A percentile compares a stretch with the other conserved stretches of the same genome.
phyloP scores from a whole-genome alignment of 2,888 invertebrate species.

The Himalopsyche japonica region DNA sequence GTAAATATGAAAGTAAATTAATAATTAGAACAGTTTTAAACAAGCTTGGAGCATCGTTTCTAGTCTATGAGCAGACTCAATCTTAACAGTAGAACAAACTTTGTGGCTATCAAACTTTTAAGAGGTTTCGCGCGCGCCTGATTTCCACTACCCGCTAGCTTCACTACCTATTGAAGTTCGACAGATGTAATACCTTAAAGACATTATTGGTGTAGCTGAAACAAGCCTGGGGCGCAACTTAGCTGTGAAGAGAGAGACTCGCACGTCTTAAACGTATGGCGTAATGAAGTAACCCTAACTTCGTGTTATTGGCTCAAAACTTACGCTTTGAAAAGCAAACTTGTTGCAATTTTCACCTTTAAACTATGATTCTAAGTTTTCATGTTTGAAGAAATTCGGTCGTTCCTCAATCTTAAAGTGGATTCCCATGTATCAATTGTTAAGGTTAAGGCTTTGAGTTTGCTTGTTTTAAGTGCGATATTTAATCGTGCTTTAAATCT shows the following conservation, averaged over 20 bases:
- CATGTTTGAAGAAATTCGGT: not conserved
- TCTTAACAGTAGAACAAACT: not conserved
- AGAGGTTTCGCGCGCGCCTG: not conserved
- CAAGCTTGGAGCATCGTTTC: not conserved
- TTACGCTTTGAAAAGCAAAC: not conserved
- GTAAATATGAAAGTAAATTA: not conserved
- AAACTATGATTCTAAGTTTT: not conserved
- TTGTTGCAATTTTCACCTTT: conserved; percentile 21
- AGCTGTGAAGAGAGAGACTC: not conserved
- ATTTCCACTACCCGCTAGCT: not conserved
- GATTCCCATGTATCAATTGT: not conserved
- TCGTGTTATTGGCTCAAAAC: conserved; percentile 4
- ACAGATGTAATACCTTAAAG: conserved; percentile 24
- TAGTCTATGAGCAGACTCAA: not conserved
- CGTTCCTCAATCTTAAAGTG: not conserved
- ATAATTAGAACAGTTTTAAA: not conserved
- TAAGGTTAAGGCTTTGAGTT: not conserved
- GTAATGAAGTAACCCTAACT: conserved; percentile 23
- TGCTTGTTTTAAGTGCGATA: too few species aligned
- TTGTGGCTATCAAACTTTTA: not conserved
- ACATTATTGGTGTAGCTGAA: conserved; percentile 20
- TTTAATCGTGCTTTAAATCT: too few species aligned
- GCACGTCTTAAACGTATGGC: conserved; percentile 16
- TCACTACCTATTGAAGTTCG: conserved; percentile 14
- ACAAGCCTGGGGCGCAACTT: conserved; percentile 5